A percentile compares a stretch with the other conserved stretches of the same genome.
Evolutionary conservation across 1,140 invertebrate species (phyloP).

Genomic region (Sycobia sp.): DNA sequence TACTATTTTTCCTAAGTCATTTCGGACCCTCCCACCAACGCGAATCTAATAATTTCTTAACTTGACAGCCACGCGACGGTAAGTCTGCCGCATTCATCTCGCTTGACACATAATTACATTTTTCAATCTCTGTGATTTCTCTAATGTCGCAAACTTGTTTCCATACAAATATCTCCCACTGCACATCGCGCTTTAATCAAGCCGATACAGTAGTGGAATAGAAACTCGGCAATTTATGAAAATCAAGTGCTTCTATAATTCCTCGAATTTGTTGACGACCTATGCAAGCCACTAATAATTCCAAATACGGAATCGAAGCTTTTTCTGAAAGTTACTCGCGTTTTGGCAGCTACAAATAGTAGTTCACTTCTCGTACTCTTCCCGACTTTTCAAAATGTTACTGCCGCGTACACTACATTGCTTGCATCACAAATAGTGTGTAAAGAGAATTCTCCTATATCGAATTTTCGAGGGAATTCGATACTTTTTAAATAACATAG

Average conservation of each 20-base stretch:
- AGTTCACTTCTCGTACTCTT: conserved; percentile 11
- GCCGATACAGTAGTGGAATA: conserved; percentile 1
- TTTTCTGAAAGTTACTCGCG: conserved; percentile 28
- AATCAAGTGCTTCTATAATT: conserved; percentile 16
- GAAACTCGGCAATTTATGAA: neutral
- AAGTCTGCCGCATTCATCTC: neutral
- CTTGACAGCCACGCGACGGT: conserved; percentile 36
- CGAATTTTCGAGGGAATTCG: conserved; percentile 40
- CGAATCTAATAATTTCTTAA: conserved; percentile 35
- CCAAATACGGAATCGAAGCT: conserved; percentile 6
- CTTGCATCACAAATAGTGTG: conserved; percentile 52
- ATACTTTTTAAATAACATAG: conserved; percentile 33
- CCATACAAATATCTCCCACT: too few relatives aligned
- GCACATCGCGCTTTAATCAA: conserved; percentile 19
- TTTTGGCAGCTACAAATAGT: conserved; percentile 42
- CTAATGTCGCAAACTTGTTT: conserved; percentile 26
- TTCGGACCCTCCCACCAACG: conserved; percentile 44
- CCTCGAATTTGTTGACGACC: conserved; percentile 40
- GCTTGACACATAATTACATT: neutral
- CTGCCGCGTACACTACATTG: conserved; percentile 42
- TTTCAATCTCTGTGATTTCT: neutral
- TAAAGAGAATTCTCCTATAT: conserved; percentile 25
- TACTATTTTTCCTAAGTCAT: conserved; percentile 36
- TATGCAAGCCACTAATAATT: conserved; percentile 44
- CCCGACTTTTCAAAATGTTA: conserved; percentile 19